A percentile compares a stretch with the other conserved stretches of the same genome.
Evolutionary conservation across 2,797 vertebrate species (phyloP).

Genomic region (Brachyrhaphis roseni): DNA sequence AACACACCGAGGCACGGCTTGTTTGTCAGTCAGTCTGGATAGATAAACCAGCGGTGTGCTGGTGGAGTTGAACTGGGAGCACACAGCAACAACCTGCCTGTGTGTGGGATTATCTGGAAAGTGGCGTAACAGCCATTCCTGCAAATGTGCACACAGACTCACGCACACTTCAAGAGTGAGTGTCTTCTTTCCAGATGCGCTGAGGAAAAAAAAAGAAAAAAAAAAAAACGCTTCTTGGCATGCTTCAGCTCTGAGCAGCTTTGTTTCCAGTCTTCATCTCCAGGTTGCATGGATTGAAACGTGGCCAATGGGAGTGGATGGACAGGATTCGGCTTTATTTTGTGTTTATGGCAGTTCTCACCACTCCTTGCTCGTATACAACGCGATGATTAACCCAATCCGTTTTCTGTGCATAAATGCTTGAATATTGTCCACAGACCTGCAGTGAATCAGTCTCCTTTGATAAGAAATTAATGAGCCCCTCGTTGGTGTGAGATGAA

Average conservation of each 20-base stretch:
- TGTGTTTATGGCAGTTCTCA: constrained; percentile 10
- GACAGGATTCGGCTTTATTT: constrained; percentile 18
- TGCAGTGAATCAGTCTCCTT: constrained; percentile 52
- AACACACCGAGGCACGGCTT: background rate
- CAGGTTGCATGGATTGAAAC: background rate
- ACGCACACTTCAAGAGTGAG: constrained; percentile 53
- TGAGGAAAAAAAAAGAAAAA: background rate
- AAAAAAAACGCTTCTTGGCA: constrained; percentile 51
- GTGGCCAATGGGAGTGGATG: background rate
- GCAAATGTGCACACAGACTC: constrained; percentile 11
- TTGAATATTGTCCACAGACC: constrained; percentile 54
- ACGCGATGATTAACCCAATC: constrained; percentile 44
- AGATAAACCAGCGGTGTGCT: constrained; percentile 38
- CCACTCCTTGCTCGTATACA: constrained; percentile 42
- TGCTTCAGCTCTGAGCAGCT: constrained; percentile 63
- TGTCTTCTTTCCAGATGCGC: constrained; percentile 78
- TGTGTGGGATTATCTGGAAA: constrained; percentile 69
- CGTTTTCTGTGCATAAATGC: constrained; percentile 22
- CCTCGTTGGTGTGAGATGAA: constrained; percentile 67
- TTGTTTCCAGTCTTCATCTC: constrained; percentile 41
- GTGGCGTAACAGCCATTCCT: constrained; percentile 56
- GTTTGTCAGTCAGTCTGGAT: constrained; percentile 36
- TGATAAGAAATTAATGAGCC: constrained; percentile 77
- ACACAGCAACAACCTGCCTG: constrained; percentile 45
- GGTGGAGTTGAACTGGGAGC: constrained; percentile 27